Conservation (phyloP, 1,140 invertebrate genomes). For the Hylaeus anthracinus region DNA sequence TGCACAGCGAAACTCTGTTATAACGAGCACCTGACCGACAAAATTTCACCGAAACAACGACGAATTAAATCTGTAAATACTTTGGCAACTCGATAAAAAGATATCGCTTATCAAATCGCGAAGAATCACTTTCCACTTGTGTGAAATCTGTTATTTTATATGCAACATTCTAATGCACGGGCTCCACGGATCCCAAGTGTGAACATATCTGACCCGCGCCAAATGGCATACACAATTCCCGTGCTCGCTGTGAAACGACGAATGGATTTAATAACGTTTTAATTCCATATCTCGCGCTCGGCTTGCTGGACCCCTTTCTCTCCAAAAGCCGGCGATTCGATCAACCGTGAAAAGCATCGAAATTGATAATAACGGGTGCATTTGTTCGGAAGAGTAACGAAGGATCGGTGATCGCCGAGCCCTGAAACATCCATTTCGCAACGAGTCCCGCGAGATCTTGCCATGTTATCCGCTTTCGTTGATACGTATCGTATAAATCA, state of each 20-base stretch:
- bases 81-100: no score
- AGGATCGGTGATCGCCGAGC: conserved; percentile 22
- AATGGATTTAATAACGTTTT: conserved; percentile 57
- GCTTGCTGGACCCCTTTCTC: background rate
- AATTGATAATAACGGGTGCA: conserved; percentile 43
- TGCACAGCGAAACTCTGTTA: no score
- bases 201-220: background rate
- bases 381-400: conserved; percentile 29
- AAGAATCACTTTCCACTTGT: no score
- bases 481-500: background rate
- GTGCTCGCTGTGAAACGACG: conserved; percentile 11
- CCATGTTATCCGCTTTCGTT: background rate
- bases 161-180: background rate
- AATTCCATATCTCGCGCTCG: conserved; percentile 13
- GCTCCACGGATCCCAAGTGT: background rate
- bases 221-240: conserved; percentile 49
- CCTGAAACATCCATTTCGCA: conserved; percentile 13
- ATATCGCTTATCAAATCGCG: no score
- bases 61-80: no score
- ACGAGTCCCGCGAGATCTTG: background rate
- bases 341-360: conserved; percentile 31
- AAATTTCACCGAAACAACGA: no score
- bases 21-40: no score
- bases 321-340: conserved; percentile 24
- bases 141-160: background rate